Conservation (phyloP, 2,888 invertebrate species). For the Erannis defoliaria region DNA sequence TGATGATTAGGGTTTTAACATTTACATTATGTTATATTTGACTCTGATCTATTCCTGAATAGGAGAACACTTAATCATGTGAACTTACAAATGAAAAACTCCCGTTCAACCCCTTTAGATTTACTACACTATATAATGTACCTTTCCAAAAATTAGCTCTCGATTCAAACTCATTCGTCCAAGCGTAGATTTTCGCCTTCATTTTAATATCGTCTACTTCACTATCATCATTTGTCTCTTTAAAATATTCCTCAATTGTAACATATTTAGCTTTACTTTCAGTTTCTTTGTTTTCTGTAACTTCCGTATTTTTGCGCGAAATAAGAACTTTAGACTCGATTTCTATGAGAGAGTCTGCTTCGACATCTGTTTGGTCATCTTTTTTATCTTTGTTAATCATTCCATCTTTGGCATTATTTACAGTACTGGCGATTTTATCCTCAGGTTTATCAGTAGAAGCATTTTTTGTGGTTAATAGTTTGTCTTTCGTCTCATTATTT, state of each 20-base stretch:
- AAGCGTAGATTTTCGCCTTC: slow-evolving; percentile 40
- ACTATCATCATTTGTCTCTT: neutral
- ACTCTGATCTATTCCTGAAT: too few relatives aligned
- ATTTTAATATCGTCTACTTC: slow-evolving; percentile 17
- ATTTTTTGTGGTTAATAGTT: neutral
- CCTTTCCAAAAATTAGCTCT: slow-evolving; percentile 77
- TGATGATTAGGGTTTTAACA: too few relatives aligned
- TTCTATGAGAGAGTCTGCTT: neutral
- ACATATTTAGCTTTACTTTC: slow-evolving; percentile 4
- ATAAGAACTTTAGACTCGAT: neutral
- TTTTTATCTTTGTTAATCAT: neutral
- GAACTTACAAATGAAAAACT: too few relatives aligned
- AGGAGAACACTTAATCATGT: too few relatives aligned
- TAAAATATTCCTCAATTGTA: slow-evolving; percentile 15
- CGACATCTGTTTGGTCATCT: neutral
- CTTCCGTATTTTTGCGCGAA: neutral
- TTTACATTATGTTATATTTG: too few relatives aligned
- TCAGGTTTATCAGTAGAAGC: neutral
- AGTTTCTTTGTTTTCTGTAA: neutral
- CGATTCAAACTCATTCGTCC: slow-evolving; percentile 69
- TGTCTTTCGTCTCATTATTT: neutral
- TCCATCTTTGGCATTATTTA: neutral
- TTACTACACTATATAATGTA: neutral
- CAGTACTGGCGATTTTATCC: neutral
- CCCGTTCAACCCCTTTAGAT: neutral